Base-by-base conservation (phyloP, 2,888 invertebrate genomes). In the Clanis bilineata region DNA sequence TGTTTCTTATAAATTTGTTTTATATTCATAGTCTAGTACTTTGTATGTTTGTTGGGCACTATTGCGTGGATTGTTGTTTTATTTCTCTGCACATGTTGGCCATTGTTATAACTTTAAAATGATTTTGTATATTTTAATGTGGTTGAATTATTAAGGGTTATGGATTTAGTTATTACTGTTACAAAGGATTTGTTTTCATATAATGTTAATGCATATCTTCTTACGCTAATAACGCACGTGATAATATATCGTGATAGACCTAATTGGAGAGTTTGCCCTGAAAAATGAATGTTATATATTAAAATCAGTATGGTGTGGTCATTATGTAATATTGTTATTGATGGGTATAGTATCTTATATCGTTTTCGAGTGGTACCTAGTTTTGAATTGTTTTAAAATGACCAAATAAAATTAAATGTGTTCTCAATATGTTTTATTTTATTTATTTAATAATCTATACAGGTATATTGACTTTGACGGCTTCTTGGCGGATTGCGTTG, bases 401-500 rank as follows among this genome's bases (percentile, higher is more conserved):
- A 92, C 92, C 91, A 91, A 92, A 90, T 91, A 92, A 90, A 91
- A 92, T 90, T 91, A 92, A 90, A 92, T 89, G 92, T 92, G 92
- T 92, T 92, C 91, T 86, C 74, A 90, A 85, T 85, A 85, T n/a
- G 90, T 79, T 72, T 41, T 80, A 65, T 64, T 66, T 76, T 70
- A 74, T 75, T 80, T 72, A 68, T 66, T 73, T 69, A 67, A 45
- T 18, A 21, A 18, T 64, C 84, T 77, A 91, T 43, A 85, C 85
- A 62, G 92, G 91, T 74, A 91, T 86, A 80, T 95, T 96, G 64
- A 96, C 95, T 86, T 96, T 96, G 1, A 96, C 96, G 63, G 97
- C 96, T 89, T 98, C 98, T 83, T 96, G 96, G 59, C 97, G 94
- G 72, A 98, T 97, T 43, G 96, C 96, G 79, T 95, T 96, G 70